Evolutionary conservation across 2,888 invertebrate genomes (phyloP), one percentile per base, ranked within the genome.

Genomic region (Physocephala rufipes): DNA sequence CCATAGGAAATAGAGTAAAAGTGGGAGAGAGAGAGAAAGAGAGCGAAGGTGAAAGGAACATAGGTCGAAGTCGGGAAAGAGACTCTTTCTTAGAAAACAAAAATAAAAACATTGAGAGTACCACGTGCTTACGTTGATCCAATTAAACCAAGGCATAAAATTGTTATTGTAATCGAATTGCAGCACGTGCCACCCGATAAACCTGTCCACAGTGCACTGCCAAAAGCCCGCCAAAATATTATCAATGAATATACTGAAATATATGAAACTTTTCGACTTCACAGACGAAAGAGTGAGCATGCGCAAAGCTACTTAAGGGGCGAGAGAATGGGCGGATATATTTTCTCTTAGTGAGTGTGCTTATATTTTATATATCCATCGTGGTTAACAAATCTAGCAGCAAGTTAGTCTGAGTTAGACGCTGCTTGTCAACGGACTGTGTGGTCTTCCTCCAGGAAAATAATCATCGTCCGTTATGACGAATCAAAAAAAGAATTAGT

Each of bases 81-180:
- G 69, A 71, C 67, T 63, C 43, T 61, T 16, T 28, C 5, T 12
- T 16, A 43, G 19, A 28, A 59, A 79, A 79, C 79, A 79, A 78
- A 80, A 79, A 78, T 76, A 79, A 80, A 67, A 59, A 21, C 59
- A 58, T 26, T 26, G 28, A 28, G 24, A 58, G 58, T 74, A 79
- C 74, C 79, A 82, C 82, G 80, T 83, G 83, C 76, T 75, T 36
- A 36, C 36, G 78, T 76, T 78, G 77, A 77, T 77, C 75, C 83
- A 83, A 83, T 82, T 83, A 82, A 80, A 74, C 73, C 73, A 64
- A 71, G 73, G 75, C 62, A 67, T 75, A 76, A 74, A 61, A 69
- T 75, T 74, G 74, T 76, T 76, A 76, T 75, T 76, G 77, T 75
- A 77, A 74, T 72, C 73, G 70, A 73, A 70, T 71, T 72, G 74